phyloP scores from a whole-genome alignment of 2,888 invertebrate species.

The Macaria liturata region DNA sequence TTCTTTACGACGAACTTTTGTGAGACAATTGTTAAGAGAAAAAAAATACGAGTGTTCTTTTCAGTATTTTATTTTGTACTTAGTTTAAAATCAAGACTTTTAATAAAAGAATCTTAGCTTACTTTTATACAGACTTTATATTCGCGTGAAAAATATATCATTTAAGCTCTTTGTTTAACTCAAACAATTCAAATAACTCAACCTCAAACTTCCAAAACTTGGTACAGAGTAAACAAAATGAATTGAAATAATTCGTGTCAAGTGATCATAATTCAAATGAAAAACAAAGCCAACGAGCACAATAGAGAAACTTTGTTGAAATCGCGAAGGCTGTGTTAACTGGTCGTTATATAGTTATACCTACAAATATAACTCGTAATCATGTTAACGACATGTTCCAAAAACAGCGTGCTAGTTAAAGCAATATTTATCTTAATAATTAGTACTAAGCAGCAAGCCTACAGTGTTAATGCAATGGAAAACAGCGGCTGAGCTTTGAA shows the following conservation, averaged over 20 bases:
- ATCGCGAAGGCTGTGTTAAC: constrained; percentile 50
- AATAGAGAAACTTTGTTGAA: constrained; percentile 41
- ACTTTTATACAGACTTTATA: no score
- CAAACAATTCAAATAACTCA: neutral
- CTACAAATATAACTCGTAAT: constrained; percentile 56
- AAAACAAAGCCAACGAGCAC: constrained; percentile 38
- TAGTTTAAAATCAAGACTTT: no score
- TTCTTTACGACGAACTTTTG: no score
- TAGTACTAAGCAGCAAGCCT: constrained; percentile 69
- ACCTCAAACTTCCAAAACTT: neutral
- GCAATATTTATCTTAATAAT: constrained; percentile 82
- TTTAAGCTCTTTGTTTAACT: neutral
- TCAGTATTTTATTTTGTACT: no score
- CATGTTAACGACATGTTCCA: constrained; percentile 62
- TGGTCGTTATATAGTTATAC: constrained; percentile 47
- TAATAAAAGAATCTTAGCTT: no score
- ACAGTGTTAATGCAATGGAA: neutral
- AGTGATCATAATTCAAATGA: constrained; percentile 27
- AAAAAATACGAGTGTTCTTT: no score
- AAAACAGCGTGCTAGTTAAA: constrained; percentile 73
- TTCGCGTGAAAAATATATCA: no score
- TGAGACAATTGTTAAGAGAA: no score
- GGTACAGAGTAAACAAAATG: constrained; percentile 18
- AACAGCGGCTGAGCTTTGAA: constrained; percentile 10
- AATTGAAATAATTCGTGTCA: constrained; percentile 32